Base-by-base conservation (phyloP, 2,797 vertebrate genomes). In the Serranus cabrilla region DNA sequence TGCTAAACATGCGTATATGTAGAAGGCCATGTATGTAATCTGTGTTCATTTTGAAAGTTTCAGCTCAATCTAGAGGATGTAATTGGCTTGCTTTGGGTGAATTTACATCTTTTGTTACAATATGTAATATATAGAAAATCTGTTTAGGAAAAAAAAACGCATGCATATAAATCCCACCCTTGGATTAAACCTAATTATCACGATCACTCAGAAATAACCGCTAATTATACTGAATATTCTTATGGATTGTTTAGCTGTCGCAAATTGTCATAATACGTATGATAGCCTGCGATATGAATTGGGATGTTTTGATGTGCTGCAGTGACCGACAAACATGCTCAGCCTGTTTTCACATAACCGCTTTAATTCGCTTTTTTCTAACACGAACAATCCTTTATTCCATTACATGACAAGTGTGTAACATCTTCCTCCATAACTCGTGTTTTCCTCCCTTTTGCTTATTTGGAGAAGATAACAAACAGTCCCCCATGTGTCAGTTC, bases 401-500 rank as follows among this genome's bases (percentile, higher is more conserved):
- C 39, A 20, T 58, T 17, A n/a, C 17, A 51, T 27, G 31, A 27
- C 40, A 42, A 11, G 21, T 18, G 34, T 74, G 42, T 17, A 5
- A 16, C 40, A 8, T 70, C 56, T 67, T 20, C 39, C 45, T 34
- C 54, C 21, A 39, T 25, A 34, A 31, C n/a, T 71, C 21, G 12
- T 67, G 54, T 31, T 61, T 46, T 6, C 27, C 6, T 27, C 27
- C 27, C 16, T 31, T 65, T 34, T 34, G 5, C 34, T 50, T 58
- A 34, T 52, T 61, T 46, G 69, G 63, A 73, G 78, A 65, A 56
- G 67, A 85, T 84, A 82, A 91, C 84, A 91, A 94, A 91, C 91
- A 88, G 87, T 91, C 87, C 88, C 85, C 92, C 92, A 91, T 94
- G 94, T 94, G 93, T 94, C 93, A 91, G 91, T 78, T 88, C 88